Evolutionary conservation across 2,888 invertebrate species (phyloP), one percentile per base, ranked within the genome.

Genomic region (Troilus luridus): DNA sequence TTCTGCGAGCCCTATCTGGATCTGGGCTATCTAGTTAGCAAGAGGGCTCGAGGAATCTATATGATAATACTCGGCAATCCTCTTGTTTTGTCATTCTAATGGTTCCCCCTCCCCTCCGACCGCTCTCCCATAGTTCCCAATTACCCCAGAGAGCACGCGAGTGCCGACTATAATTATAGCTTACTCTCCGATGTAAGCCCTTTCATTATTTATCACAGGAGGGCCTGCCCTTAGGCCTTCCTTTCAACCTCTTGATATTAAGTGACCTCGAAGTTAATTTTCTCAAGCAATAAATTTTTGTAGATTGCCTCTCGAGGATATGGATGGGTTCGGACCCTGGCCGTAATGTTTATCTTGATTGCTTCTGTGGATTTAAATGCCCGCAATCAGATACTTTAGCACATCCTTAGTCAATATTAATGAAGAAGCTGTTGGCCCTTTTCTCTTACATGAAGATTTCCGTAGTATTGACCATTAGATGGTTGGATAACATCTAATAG

Each of bases 21-120:
- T 88, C 88, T 27, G n/a, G 88, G 27, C 27, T 56, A 59, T 88
- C 88, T 88, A 88, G 88, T 88, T 88, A 58, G 88, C 14, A n/a
- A n/a, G 62, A 58, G 59, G 56, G 88, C 59, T 59, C 59, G 59
- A 24, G 88, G 88, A 88, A 88, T 88, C 88, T 88, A 58, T 62
- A 56, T 88, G 88, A 88, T 88, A 88, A 58, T 58, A 59, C 27
- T 60, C 24, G 88, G 41, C 81, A 60, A 62, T 62, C 88, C 88
- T 58, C 88, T 88, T 27, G 88, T 88, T 88, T 88, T 88, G 88
- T 88, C 88, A 88, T 88, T 88, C 59, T 88, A 88, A 88, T 88
- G 59, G 56, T 24, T 11, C 88, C 88, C 59, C 88, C 60, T 58
- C 59, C 62, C 24, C 41, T 10, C 12, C 62, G 6, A 17, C 60